Evolutionary conservation across 2,797 vertebrate species (phyloP), one percentile per base, ranked within the genome.

Genomic region (Cynodonichthys magdalenae): DNA sequence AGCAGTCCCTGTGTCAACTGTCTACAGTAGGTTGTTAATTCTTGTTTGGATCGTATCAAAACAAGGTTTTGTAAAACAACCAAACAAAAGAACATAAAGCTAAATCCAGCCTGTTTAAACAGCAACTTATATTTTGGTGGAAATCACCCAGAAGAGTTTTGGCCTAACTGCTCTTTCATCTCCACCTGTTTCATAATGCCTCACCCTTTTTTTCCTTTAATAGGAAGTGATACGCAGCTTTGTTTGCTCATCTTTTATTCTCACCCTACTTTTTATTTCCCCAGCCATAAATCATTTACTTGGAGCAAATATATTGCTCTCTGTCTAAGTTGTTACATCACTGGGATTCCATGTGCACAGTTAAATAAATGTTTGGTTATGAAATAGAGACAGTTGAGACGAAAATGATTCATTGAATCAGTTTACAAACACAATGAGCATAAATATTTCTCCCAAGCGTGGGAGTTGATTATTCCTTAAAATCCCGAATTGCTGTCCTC

Each of bases 41-140:
- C 8, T 34, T 1, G 14, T n/a, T 50, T 17, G 59, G 45, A 61
- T 50, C 1, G 29, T 6, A 15, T 29, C 5, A 47, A 15, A 27
- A 18, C 50, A 42, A 18, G 39, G 0, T 31, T 1, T 3, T 3
- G 55, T 1, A 53, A 62, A 15, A 18, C 9, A 62, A 39, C 15
- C 61, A 51, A 15, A 15, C n/a, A 14, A 34, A 11, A 14, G 4
- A 3, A 1, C 5, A 15, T 5, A 28, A 4, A 8, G 24, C 6
- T 41, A 14, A 70, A 68, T 15, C 41, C 8, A n/a, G 52, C 19
- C 24, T 46, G 17, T 31, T 52, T 11, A 15, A 46, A 2, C 15
- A 28, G 39, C 10, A 14, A 15, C 9, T 44, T 15, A 2, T 46
- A 36, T 63, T n/a, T 15, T 69, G 9, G 64, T 61, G 68, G 47